These are phyloP conservation scores for Eurytoma adleriae DNA, from an alignment of 2,888 invertebrate species.

Conservation along the genomic window DNA sequence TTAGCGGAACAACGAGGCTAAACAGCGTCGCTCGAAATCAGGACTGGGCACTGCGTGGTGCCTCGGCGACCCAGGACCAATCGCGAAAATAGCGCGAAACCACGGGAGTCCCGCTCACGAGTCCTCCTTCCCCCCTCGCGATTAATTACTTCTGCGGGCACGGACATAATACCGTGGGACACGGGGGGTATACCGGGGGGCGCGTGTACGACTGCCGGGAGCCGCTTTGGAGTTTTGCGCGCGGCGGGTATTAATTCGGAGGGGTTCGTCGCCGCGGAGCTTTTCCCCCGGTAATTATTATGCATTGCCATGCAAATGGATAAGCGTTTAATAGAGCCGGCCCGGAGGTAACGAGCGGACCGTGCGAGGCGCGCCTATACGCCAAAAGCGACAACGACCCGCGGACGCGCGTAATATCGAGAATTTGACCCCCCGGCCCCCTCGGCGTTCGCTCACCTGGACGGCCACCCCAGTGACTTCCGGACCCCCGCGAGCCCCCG, in stretches of 20 bases:
- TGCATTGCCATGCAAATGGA: conserved; percentile 71
- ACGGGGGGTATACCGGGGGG: too few species aligned
- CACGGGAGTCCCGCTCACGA: too few species aligned
- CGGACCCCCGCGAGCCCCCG: too few species aligned
- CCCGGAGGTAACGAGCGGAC: conserved; percentile 36
- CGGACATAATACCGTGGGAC: neutral
- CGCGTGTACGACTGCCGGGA: too few species aligned
- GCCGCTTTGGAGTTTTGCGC: too few species aligned
- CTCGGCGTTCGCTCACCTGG: neutral
- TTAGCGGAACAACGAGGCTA: too few species aligned
- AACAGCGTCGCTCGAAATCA: too few species aligned
- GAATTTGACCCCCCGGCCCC: conserved; percentile 39
- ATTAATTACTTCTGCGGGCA: conserved; percentile 8
- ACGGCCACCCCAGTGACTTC: neutral
- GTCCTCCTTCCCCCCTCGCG: neutral
- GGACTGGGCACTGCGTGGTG: too few species aligned
- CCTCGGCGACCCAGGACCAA: neutral
- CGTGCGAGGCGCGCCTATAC: too few species aligned
- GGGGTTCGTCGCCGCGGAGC: conserved; percentile 28
- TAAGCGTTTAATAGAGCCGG: conserved; percentile 67
- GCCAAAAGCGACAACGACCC: neutral
- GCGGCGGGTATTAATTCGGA: too few species aligned
- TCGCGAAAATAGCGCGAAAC: neutral
- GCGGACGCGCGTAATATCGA: conserved; percentile 22
- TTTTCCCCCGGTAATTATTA: conserved; percentile 66